Evolutionary conservation across 1,140 invertebrate genomes (phyloP), one percentile per base, ranked within the genome.

Genomic region (Rhyacophila brunnea): DNA sequence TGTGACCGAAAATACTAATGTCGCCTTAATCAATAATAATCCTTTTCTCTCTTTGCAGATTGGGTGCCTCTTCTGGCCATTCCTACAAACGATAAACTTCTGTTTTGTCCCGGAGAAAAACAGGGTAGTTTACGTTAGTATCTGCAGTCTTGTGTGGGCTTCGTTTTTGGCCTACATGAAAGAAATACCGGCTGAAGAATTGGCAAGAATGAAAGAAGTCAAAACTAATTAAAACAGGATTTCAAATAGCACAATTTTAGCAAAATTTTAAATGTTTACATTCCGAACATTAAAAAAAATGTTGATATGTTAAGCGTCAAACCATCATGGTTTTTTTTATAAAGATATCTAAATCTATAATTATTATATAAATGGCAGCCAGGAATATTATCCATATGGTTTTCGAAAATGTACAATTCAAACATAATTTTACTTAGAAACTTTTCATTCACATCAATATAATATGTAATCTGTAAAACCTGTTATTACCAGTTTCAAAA

Each of bases 81-180:
- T 89, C 48, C 70, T 93, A 23, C 91, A 93, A 74, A 89, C 91
- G 18, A 75, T 93, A 1, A 94, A 94, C 68, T 93, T 92, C 67
- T 81, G 84, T 9, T 74, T 90, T 28, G 80, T 94, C 49, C 83
- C 86, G 19, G 88, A 92, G 69, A 82, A 82, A 65, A 91, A 94
- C 74, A 81, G 91, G 60, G 88, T 93, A 10, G 81, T 88, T n/a
- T 91, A 91, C 68, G 90, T 92, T 17, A 91, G 90, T 68, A 70
- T 86, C 11, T 92, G 89, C 68, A 92, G 90, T 74, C 81, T 93
- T 46, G 71, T 91, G 57, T 94, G 91, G 91, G 91, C 89, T 17
- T 87, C 87, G 64, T 93, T 92, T 71, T 75, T 94, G 47, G 88
- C 91, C 0, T 93, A 92, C 66, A 91, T 93, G 88, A 91, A 93